Conservation (phyloP, 2,113 vertebrate genomes). For the Pygoscelis antarcticus region DNA sequence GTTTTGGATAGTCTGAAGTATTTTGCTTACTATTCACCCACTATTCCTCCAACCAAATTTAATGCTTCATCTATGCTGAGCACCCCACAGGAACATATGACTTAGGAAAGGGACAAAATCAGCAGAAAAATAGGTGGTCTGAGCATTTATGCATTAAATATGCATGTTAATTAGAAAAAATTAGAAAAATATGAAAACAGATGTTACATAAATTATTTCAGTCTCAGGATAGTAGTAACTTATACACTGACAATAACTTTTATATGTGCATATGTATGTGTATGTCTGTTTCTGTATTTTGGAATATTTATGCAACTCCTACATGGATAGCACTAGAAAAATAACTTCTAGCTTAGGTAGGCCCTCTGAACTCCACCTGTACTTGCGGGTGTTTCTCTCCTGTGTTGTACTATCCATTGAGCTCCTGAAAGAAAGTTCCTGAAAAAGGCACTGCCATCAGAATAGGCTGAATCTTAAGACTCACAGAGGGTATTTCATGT, state of each 20-base stretch:
- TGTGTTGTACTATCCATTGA: neutral
- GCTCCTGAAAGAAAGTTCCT: neutral
- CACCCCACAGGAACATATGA: conserved; percentile 44
- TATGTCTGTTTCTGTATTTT: conserved; percentile 68
- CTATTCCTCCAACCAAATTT: conserved; percentile 36
- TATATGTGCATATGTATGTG: conserved; percentile 67
- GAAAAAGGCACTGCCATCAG: neutral
- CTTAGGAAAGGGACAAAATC: conserved; percentile 61
- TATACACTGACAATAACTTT: conserved; percentile 80
- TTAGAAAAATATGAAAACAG: conserved; percentile 81
- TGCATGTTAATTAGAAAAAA: conserved; percentile 83
- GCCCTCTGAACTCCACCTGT: neutral
- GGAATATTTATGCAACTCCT: conserved; percentile 55
- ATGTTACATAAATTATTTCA: conserved; percentile 83
- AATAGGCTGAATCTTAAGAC: neutral
- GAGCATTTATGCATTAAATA: conserved; percentile 77
- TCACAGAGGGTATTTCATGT: neutral
- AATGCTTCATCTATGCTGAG: conserved; percentile 35
- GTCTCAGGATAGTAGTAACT: conserved; percentile 78
- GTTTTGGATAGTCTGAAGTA: neutral
- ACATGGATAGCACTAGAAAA: conserved; percentile 39
- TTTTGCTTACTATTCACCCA: conserved; percentile 24
- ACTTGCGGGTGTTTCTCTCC: neutral
- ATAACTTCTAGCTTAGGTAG: neutral
- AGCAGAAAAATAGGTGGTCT: conserved; percentile 74